These are phyloP conservation scores for Sebastes wilsoni DNA, from an alignment of 2,797 vertebrate species.

Conservation along the genomic window DNA sequence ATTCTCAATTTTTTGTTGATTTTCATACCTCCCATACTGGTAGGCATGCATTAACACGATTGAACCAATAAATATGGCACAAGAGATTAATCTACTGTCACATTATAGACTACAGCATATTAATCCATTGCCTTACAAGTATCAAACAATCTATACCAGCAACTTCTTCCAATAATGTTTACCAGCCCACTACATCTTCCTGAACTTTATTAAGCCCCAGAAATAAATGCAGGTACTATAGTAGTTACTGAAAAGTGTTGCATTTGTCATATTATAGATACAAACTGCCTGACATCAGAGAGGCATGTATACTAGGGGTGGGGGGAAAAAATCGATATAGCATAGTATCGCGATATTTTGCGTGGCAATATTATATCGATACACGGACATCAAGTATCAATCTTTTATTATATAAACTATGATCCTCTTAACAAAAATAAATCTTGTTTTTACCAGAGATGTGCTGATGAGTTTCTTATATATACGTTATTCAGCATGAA, in stretches of 20 bases:
- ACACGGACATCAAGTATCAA: too few species aligned
- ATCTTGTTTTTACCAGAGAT: too few species aligned
- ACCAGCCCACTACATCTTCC: slow-evolving; percentile 19
- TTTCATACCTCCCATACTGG: not conserved
- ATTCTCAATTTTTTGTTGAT: not conserved
- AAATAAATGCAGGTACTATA: not conserved
- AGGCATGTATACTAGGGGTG: too few species aligned
- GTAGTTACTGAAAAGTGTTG: not conserved
- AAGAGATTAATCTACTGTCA: slow-evolving; percentile 35
- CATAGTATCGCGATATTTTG: too few species aligned
- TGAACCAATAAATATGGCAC: slow-evolving; percentile 18
- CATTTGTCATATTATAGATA: not conserved
- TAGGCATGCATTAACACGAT: not conserved
- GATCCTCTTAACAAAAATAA: too few species aligned
- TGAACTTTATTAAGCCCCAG: not conserved
- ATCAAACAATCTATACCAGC: slow-evolving; percentile 23
- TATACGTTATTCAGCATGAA: too few species aligned
- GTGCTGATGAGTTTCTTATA: too few species aligned
- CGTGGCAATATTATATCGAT: too few species aligned
- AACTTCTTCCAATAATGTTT: slow-evolving; percentile 23
- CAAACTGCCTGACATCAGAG: not conserved
- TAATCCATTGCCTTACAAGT: slow-evolving; percentile 19
- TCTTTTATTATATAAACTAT: too few species aligned
- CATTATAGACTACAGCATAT: slow-evolving; percentile 12
- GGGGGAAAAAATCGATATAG: too few species aligned